These are phyloP conservation scores for Carapus acus DNA, from an alignment of 2,797 vertebrate species.

Conservation along the genomic window DNA sequence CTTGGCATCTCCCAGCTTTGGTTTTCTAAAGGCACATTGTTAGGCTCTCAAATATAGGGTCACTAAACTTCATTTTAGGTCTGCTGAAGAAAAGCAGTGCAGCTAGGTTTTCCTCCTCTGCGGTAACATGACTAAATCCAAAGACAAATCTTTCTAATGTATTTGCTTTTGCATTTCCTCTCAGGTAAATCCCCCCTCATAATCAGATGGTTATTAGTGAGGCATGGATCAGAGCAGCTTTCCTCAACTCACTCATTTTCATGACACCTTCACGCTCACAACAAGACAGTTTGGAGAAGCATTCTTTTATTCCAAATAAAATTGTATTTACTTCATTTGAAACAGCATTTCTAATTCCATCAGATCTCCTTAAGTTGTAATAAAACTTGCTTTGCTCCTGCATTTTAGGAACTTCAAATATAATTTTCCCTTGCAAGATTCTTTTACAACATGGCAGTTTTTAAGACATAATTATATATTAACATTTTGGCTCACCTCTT, in stretches of 20 bases:
- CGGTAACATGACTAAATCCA: too few species aligned
- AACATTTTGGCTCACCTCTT: constrained; percentile 54
- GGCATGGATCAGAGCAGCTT: constrained; percentile 60
- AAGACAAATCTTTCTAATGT: constrained; percentile 65
- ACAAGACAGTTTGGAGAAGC: constrained; percentile 70
- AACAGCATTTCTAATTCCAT: constrained; percentile 71
- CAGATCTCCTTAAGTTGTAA: constrained; percentile 66
- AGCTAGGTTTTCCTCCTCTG: too few species aligned
- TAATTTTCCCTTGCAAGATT: constrained; percentile 48
- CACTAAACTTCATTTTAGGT: too few species aligned
- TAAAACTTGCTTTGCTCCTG: constrained; percentile 62
- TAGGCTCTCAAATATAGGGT: too few species aligned
- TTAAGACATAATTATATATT: constrained; percentile 62
- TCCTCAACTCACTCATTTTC: constrained; percentile 44
- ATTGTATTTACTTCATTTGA: constrained; percentile 65
- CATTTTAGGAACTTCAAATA: constrained; percentile 65
- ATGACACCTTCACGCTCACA: constrained; percentile 63
- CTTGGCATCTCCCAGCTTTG: too few species aligned
- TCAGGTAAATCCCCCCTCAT: constrained; percentile 63
- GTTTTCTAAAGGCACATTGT: too few species aligned
- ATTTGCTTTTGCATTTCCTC: constrained; percentile 65
- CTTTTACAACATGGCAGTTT: constrained; percentile 55
- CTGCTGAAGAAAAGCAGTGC: too few species aligned
- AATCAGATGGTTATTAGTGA: constrained; percentile 69
- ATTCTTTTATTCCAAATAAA: constrained; percentile 76